Base-by-base conservation (phyloP, 2,888 invertebrate species). In the Tuberolachnus salignus region DNA sequence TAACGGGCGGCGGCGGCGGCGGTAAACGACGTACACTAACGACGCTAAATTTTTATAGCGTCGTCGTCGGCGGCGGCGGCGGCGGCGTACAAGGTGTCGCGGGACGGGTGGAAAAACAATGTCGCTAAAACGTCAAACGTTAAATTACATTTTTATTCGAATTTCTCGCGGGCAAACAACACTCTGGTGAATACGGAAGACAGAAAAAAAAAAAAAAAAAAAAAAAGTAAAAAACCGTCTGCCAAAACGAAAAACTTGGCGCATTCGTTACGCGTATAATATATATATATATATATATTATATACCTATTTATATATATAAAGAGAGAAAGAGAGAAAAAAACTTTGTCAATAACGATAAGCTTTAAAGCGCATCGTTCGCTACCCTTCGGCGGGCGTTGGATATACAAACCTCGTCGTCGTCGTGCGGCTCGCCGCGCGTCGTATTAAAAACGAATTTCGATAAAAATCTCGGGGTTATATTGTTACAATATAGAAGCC, bases 331-430 rank as follows among this genome's bases (percentile, higher is more conserved):
- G 26, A n/a, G 44, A 26, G 21, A 42, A 49, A 78, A 59, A 78
- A 78, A 78, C 78, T 78, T 78, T 78, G 78, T 78, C 78, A 78
- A 78, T 78, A 78, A 78, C 78, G 78, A 78, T 78, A 78, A 78
- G 78, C 78, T 69, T 59, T 59, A 49, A 69, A 59, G n/a, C 59
- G 51, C 69, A 59, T 46, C 49, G 59, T 26, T 57, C 49, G 49
- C 49, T 44, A 14, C 80, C 46, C 49, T 21, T 46, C 61, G 16
- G 23, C 55, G 8, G 44, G 3, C n/a, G 44, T 34, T 34, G 34
- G 16, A 59, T 57, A 26, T 42, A 59, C 23, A 13, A 55, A 4
- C 51, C 16, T 13, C 42, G 53, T 6, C 44, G 57, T n/a, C 14
- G 49, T 13, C 13, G 21, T 14, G n/a, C 34, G 16, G 19, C 13